phyloP scores from a whole-genome alignment of 2,797 vertebrate species.

The Telmatherina bonti region DNA sequence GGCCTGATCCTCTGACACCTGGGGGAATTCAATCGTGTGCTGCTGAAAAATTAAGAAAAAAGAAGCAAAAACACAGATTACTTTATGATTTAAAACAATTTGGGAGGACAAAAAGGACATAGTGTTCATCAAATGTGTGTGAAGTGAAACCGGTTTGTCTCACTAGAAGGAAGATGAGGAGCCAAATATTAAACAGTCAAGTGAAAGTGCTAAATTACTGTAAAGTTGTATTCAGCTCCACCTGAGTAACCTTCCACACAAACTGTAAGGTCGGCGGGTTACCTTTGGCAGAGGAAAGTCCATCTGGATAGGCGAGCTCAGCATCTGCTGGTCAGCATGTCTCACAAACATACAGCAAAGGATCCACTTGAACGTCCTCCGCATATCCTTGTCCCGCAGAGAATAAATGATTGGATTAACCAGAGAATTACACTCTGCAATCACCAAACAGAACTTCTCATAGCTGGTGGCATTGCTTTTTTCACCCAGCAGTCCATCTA shows the following conservation, averaged over 20 bases:
- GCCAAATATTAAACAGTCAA: background rate
- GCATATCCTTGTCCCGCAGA: conserved; percentile 91
- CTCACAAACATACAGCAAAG: conserved; percentile 83
- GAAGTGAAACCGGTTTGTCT: conserved; percentile 1
- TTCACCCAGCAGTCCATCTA: conserved; percentile 88
- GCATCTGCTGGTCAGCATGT: conserved; percentile 29
- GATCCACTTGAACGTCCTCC: conserved; percentile 88
- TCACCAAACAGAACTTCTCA: conserved; percentile 92
- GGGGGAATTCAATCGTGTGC: conserved; percentile 36
- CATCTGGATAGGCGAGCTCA: conserved; percentile 30
- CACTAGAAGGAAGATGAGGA: background rate
- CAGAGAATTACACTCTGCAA: conserved; percentile 93
- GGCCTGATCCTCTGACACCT: conserved; percentile 38
- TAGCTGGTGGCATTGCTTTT: conserved; percentile 82
- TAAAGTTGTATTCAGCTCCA: background rate
- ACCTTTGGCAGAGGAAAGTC: conserved; percentile 71
- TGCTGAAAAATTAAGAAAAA: conserved; percentile 18
- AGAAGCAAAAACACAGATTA: background rate
- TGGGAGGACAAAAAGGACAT: background rate
- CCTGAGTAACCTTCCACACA: background rate
- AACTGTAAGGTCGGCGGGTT: background rate
- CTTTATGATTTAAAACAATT: background rate
- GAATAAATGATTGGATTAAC: conserved; percentile 94
- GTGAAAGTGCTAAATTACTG: background rate
- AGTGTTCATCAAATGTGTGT: background rate